phyloP scores from a whole-genome alignment of 2,888 invertebrate species.

The Drosophila nigritarsus region DNA sequence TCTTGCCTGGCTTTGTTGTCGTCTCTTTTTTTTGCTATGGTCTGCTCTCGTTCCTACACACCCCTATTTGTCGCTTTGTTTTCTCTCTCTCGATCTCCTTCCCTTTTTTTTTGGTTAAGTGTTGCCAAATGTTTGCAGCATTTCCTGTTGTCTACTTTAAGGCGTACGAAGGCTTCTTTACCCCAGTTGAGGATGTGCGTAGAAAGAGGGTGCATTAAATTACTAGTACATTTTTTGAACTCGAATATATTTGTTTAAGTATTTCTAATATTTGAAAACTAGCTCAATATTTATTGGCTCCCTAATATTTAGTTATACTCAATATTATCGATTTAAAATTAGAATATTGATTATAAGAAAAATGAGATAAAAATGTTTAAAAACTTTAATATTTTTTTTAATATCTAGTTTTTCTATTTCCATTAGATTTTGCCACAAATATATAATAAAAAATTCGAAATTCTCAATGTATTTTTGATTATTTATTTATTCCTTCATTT shows the following conservation, averaged over 20 bases:
- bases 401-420: no score
- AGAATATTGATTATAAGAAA: no score
- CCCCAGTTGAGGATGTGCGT: background rate
- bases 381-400: no score
- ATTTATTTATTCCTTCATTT: background rate
- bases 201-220: background rate
- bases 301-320: background rate
- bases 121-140: slow-evolving; percentile 78
- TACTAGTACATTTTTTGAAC: background rate
- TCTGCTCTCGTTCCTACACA: slow-evolving; percentile 20
- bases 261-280: background rate
- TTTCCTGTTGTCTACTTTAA: slow-evolving; percentile 73
- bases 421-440: no score
- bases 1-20: slow-evolving; percentile 35
- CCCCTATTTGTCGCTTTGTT: slow-evolving; percentile 23
- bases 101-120: slow-evolving; percentile 49
- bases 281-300: background rate
- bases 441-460: background rate
- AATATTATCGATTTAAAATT: no score
- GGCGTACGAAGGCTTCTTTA: slow-evolving; percentile 42
- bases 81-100: background rate
- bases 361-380: no score
- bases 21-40: slow-evolving; percentile 11
- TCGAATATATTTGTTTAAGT: background rate
- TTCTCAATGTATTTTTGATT: background rate